Conservation (phyloP, 2,797 vertebrate species). For the Rhincodon typus region DNA sequence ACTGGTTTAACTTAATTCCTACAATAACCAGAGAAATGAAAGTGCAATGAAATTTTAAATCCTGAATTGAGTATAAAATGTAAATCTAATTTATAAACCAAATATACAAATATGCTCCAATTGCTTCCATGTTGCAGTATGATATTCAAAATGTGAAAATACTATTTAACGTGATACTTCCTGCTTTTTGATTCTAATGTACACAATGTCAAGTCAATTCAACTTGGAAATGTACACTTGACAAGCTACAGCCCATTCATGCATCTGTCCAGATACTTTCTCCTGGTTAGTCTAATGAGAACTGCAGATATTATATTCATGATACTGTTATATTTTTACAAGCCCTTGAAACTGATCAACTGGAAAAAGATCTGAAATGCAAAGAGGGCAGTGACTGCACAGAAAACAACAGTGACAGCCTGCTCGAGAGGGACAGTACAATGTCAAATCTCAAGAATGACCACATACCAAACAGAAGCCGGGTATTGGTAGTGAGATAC, state of each 20-base stretch:
- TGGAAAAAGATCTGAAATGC: not conserved
- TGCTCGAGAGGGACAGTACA: not conserved
- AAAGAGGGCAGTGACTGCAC: not conserved
- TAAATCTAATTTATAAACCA: conserved; percentile 41
- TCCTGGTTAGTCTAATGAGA: conserved; percentile 4
- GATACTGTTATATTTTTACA: not conserved
- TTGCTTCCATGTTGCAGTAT: conserved; percentile 52
- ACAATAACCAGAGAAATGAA: not conserved
- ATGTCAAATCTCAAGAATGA: not conserved
- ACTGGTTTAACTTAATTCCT: not conserved
- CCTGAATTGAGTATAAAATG: not conserved
- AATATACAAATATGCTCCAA: conserved; percentile 48
- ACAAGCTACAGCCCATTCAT: conserved; percentile 49
- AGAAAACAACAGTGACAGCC: not conserved
- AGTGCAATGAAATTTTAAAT: not conserved
- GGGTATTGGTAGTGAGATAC: not conserved
- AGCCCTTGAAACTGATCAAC: not conserved
- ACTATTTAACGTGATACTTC: conserved; percentile 50
- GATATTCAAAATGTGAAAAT: conserved; percentile 58
- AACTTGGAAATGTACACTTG: conserved; percentile 45
- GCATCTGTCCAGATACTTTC: conserved; percentile 48
- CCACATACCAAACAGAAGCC: not conserved
- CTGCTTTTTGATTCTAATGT: conserved; percentile 49
- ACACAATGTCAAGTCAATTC: conserved; percentile 45
- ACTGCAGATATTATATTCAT: not conserved